These are phyloP conservation scores for Drosophila oshimai DNA, from an alignment of 1,140 invertebrate genomes.

Conservation along the genomic window DNA sequence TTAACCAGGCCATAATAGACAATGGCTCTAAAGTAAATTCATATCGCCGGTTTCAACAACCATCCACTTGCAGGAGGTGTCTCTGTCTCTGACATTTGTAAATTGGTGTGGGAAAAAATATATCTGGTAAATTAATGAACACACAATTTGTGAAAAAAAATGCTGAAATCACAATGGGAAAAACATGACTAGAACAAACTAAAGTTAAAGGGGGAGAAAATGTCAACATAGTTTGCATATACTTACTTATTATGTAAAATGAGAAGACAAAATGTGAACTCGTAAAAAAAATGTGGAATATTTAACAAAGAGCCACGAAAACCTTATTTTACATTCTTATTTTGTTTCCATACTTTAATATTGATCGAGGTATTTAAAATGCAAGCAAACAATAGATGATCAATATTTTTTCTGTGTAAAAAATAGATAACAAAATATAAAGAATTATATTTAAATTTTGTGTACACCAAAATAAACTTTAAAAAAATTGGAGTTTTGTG, in stretches of 20 bases:
- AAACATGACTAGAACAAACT: not conserved
- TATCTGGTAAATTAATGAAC: conserved; percentile 10
- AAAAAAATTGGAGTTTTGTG: too few species aligned
- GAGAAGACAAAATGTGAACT: not conserved
- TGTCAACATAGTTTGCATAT: not conserved
- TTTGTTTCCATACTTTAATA: too few species aligned
- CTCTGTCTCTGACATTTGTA: conserved; percentile 19
- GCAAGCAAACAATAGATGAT: too few species aligned
- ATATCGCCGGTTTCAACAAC: conserved; percentile 15
- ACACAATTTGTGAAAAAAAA: not conserved
- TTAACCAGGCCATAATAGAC: conserved; percentile 77
- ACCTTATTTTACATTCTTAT: too few species aligned
- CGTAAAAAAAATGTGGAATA: not conserved
- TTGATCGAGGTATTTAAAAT: too few species aligned
- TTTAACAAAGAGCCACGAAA: too few species aligned
- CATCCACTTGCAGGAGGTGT: not conserved
- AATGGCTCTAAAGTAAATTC: conserved; percentile 70
- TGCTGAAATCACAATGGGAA: conserved; percentile 16
- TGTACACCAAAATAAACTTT: too few species aligned
- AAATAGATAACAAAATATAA: too few species aligned
- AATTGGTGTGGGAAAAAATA: conserved; percentile 31
- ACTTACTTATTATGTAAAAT: not conserved
- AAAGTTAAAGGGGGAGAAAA: not conserved
- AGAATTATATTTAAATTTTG: too few species aligned
- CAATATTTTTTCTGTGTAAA: too few species aligned